A percentile compares a stretch with the other conserved stretches of the same genome.
phyloP scores from a whole-genome alignment of 2,888 invertebrate genomes.

The Nymphalis c-album region DNA sequence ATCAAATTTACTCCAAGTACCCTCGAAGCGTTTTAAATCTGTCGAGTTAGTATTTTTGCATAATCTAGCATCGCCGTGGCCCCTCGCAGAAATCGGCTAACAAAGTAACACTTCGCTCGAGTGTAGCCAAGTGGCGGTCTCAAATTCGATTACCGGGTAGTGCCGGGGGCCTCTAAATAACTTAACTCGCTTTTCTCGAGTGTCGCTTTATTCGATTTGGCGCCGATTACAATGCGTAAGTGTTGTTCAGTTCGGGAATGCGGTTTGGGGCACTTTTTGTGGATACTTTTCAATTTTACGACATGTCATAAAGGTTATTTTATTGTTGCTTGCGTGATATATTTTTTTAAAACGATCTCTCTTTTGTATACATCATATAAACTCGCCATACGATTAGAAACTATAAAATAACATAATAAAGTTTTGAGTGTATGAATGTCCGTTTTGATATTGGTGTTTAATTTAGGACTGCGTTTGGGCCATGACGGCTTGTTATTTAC shows the following conservation, averaged over 20 bases:
- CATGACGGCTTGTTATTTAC: neutral
- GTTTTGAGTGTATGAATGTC: conserved; percentile 17
- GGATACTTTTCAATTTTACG: conserved; percentile 38
- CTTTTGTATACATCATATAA: conserved; percentile 18
- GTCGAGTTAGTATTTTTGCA: conserved; percentile 54
- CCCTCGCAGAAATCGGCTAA: conserved; percentile 71
- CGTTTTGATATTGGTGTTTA: neutral
- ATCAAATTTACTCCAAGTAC: conserved; percentile 26
- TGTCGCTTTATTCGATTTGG: conserved; percentile 75
- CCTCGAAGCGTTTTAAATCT: conserved; percentile 41
- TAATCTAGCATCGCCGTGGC: conserved; percentile 55
- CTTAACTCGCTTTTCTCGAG: conserved; percentile 73
- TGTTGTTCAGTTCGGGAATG: conserved; percentile 59
- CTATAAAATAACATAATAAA: conserved; percentile 20
- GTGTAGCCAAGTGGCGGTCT: conserved; percentile 75
- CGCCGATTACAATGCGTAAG: conserved; percentile 71
- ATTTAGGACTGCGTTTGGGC: neutral
- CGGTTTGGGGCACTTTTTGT: conserved; percentile 45
- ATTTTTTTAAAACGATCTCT: conserved; percentile 29
- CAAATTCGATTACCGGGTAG: conserved; percentile 75
- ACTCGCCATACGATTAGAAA: conserved; percentile 13
- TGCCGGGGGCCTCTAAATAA: conserved; percentile 71
- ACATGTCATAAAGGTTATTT: conserved; percentile 35
- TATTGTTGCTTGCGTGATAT: conserved; percentile 35
- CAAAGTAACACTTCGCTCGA: conserved; percentile 75